phyloP scores from a whole-genome alignment of 2,888 invertebrate genomes.

The Xestobium rufovillosum region DNA sequence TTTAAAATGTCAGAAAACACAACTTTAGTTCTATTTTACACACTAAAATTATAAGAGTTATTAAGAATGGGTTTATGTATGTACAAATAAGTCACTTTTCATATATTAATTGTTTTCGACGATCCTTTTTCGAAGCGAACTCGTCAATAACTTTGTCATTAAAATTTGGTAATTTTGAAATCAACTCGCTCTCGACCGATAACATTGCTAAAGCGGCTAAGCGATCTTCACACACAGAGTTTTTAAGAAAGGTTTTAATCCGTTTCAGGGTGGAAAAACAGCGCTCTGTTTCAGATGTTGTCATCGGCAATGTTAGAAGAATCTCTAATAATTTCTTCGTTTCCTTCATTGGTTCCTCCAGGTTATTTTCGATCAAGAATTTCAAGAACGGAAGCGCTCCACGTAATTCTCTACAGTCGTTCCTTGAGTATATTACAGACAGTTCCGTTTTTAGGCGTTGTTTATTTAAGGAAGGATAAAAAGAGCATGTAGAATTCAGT shows the following conservation, averaged over 20 bases:
- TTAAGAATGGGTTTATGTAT: no score
- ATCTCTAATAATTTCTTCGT: conserved; percentile 26
- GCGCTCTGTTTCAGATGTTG: conserved; percentile 25
- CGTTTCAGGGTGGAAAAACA: conserved; percentile 25
- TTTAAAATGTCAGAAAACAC: no score
- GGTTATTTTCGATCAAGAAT: conserved; percentile 23
- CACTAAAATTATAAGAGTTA: no score
- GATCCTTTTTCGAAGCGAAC: no score
- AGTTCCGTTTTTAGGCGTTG: conserved; percentile 25
- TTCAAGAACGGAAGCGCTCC: conserved; percentile 17
- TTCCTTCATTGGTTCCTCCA: conserved; percentile 24
- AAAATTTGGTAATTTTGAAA: no score
- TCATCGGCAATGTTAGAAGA: conserved; percentile 28
- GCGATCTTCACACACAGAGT: conserved; percentile 25
- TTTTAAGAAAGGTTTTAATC: conserved; percentile 27
- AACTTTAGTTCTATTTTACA: no score
- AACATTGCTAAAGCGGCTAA: conserved; percentile 27
- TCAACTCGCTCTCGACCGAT: no score
- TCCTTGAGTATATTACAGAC: conserved; percentile 19
- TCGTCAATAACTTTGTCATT: no score
- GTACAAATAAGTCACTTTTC: no score
- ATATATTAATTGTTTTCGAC: no score
- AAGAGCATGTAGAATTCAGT: conserved; percentile 13
- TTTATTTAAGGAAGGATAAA: conserved; percentile 24
- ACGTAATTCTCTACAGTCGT: conserved; percentile 21